Percentiles rank a stretch among this genome's conserved stretches.
Conservation (phyloP, 2,888 invertebrate species). For the Zele albiditarsus region DNA sequence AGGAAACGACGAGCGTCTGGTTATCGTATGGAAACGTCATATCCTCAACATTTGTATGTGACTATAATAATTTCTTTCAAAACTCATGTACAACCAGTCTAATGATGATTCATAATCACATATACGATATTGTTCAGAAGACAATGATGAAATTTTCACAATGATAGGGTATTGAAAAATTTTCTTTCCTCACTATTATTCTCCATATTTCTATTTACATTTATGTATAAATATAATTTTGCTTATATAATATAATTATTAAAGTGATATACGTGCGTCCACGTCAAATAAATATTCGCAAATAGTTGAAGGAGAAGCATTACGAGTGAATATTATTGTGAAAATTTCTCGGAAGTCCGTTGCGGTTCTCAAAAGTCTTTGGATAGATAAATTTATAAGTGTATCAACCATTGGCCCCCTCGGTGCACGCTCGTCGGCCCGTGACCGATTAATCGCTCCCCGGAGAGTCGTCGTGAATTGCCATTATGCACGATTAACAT, state of each 20-base stretch:
- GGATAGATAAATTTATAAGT: constrained; percentile 21
- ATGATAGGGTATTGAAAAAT: not conserved
- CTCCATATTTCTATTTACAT: not conserved
- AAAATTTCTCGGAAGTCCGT: not conserved
- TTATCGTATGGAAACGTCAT: constrained; percentile 18
- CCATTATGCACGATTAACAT: constrained; percentile 28
- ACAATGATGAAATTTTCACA: not conserved
- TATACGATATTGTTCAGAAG: not conserved
- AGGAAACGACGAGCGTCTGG: constrained; percentile 10
- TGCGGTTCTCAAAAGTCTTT: not conserved
- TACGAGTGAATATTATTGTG: too few species aligned
- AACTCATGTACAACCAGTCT: not conserved
- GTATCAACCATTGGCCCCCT: constrained; percentile 10
- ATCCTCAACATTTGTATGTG: constrained; percentile 6
- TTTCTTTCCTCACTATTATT: not conserved
- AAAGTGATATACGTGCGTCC: not conserved
- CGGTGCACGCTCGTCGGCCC: constrained; percentile 14
- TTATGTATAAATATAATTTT: not conserved
- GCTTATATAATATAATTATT: not conserved
- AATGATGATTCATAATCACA: not conserved
- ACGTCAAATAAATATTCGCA: not conserved
- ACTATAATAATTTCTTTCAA: not conserved
- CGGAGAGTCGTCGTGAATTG: constrained; percentile 26
- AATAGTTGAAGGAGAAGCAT: not conserved
- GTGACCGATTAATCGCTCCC: constrained; percentile 33